phyloP scores from a whole-genome alignment of 2,113 vertebrate genomes.

The Cyanistes caeruleus region DNA sequence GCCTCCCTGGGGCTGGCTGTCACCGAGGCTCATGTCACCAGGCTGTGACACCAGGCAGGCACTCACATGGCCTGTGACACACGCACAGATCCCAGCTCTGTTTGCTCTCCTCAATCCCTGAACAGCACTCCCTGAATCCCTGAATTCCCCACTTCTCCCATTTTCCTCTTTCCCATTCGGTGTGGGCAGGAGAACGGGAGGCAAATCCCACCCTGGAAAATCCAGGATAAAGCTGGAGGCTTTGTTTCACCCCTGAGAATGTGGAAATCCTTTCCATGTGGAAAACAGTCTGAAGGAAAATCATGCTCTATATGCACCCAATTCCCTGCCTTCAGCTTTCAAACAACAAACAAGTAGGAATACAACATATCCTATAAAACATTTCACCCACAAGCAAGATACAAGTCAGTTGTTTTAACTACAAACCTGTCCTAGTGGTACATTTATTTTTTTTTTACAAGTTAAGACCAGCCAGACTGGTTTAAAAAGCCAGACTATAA shows the following conservation, averaged over 20 bases:
- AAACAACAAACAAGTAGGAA: neutral
- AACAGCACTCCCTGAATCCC: neutral
- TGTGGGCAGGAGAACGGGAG: neutral
- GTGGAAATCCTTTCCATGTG: no score
- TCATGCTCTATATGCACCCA: neutral
- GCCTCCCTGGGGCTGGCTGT: neutral
- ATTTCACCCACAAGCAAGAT: neutral
- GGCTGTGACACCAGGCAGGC: neutral
- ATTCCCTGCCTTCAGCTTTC: neutral
- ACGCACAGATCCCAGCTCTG: neutral
- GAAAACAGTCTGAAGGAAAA: neutral
- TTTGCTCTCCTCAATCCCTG: neutral
- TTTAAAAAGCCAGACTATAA: neutral
- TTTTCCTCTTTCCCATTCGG: no score
- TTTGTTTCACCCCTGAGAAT: neutral
- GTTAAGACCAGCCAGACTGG: neutral
- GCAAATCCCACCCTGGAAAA: neutral
- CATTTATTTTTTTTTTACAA: neutral
- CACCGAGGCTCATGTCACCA: neutral
- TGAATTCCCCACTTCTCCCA: no score
- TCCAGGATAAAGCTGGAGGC: neutral
- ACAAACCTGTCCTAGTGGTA: neutral
- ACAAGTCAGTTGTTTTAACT: neutral
- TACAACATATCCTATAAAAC: neutral
- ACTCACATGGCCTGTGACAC: neutral